Base-by-base conservation (phyloP, 2,888 invertebrate genomes). In the Amiota minor region DNA sequence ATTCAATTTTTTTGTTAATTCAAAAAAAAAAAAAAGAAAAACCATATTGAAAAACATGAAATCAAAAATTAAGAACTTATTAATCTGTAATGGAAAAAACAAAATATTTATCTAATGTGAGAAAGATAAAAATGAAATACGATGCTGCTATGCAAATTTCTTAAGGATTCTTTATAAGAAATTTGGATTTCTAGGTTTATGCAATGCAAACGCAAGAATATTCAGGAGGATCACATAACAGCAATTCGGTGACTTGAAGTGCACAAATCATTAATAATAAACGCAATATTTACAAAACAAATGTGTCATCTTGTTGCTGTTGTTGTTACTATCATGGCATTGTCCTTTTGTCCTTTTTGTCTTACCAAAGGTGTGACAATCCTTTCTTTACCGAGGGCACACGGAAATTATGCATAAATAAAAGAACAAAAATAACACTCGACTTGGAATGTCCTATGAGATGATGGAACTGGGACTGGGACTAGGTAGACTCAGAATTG, bases 241-340 rank as follows among this genome's bases (percentile, higher is more conserved):
- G 12, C 23, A 20, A 35, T 35, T 35, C 12, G 53, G 18, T 45
- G 35, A 62, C 35, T 9, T 50, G 53, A 50, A 53, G 18, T 50
- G 67, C 14, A 53, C 50, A 68, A 59, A 75, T 83, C 86, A 88
- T 88, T 88, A 86, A 89, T 88, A 87, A 89, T 84, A 80, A 84
- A 89, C 89, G 89, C 89, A 89, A 89, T 89, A 89, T 89, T 89
- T 89, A 89, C 89, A 89, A 89, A 89, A 89, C 89, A 89, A 89
- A 89, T 86, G 89, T 85, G 86, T 88, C 81, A 86, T 82, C 81
- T 88, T 88, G 84, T 84, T 70, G 69, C n/a, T 64, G 55, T 53
- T 53, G 53, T 8, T 23, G 59, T 59, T 18, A 12, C 12, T 59
- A 45, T 62, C 12, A 12, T n/a, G 20, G 62, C 12, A 53, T 23